Conservation (phyloP, 2,888 invertebrate species). For the Agonopterix alstromeriana region DNA sequence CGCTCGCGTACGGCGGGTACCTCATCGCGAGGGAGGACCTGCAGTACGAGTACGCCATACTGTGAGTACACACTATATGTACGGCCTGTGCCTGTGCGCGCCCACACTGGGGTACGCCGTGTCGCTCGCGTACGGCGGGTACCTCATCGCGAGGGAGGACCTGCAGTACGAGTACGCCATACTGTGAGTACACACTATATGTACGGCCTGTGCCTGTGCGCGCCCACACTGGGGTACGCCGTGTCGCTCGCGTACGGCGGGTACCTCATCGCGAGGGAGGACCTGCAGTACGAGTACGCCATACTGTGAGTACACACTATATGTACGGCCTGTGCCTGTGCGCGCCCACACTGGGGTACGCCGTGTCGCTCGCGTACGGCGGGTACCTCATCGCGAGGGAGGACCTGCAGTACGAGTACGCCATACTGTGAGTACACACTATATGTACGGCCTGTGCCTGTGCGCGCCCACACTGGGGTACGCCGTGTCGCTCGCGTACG, state of each 20-base stretch:
- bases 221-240: conserved; percentile 84
- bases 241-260: conserved; percentile 84
- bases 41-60: conserved; percentile 80
- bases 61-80: conserved; percentile 80
- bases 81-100: conserved; percentile 81
- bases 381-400: conserved; percentile 80
- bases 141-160: conserved; percentile 78
- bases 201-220: conserved; percentile 82
- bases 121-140: conserved; percentile 83
- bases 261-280: conserved; percentile 78
- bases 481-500: conserved; percentile 82
- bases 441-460: conserved; percentile 83
- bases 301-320: conserved; percentile 80
- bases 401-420: conserved; percentile 77
- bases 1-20: conserved; percentile 83
- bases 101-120: conserved; percentile 84
- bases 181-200: conserved; percentile 79
- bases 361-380: conserved; percentile 82
- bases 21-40: conserved; percentile 79
- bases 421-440: conserved; percentile 80
- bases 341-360: conserved; percentile 83
- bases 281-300: conserved; percentile 78
- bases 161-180: conserved; percentile 81
- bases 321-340: conserved; percentile 83
- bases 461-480: conserved; percentile 84